A percentile compares a stretch with the other conserved stretches of the same genome.
phyloP scores from a whole-genome alignment of 2,113 vertebrate species.

The Scomber scombrus region DNA sequence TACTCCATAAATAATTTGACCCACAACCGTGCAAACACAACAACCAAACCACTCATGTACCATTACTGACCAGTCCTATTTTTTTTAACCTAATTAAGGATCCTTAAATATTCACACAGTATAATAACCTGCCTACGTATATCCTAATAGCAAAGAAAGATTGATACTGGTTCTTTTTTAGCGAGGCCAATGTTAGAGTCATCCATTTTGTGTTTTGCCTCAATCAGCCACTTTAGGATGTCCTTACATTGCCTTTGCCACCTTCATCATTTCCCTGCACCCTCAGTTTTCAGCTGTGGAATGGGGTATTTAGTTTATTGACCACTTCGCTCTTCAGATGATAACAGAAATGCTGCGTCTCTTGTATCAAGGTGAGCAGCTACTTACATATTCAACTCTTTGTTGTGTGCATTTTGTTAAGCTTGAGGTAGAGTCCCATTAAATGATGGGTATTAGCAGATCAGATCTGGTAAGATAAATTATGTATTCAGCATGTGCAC shows the following conservation, averaged over 20 bases:
- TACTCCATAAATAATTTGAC: slow-evolving; percentile 17
- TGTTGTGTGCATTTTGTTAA: not conserved
- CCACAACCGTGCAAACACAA: slow-evolving; percentile 34
- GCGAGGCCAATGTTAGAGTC: slow-evolving; percentile 20
- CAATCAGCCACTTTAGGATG: slow-evolving; percentile 66
- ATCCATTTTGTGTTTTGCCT: slow-evolving; percentile 68
- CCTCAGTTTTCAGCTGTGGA: slow-evolving; percentile 36
- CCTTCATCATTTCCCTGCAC: slow-evolving; percentile 27
- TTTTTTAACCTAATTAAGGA: slow-evolving; percentile 55
- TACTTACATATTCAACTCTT: slow-evolving; percentile 32
- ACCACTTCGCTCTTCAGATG: slow-evolving; percentile 38
- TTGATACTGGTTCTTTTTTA: slow-evolving; percentile 48
- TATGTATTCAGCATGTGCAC: not conserved
- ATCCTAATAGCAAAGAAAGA: slow-evolving; percentile 44
- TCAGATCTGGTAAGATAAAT: slow-evolving; percentile 8
- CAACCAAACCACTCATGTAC: slow-evolving; percentile 19
- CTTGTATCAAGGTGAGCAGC: slow-evolving; percentile 42
- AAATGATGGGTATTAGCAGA: slow-evolving; percentile 24
- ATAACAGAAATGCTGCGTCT: slow-evolving; percentile 43
- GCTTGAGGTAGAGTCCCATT: not conserved
- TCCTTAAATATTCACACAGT: slow-evolving; percentile 72
- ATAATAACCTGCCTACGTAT: slow-evolving; percentile 66
- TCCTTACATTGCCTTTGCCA: slow-evolving; percentile 59
- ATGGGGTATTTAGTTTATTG: slow-evolving; percentile 59
- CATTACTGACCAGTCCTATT: slow-evolving; percentile 35